phyloP scores from a whole-genome alignment of 1,140 invertebrate species.

The Drosophila sp. region DNA sequence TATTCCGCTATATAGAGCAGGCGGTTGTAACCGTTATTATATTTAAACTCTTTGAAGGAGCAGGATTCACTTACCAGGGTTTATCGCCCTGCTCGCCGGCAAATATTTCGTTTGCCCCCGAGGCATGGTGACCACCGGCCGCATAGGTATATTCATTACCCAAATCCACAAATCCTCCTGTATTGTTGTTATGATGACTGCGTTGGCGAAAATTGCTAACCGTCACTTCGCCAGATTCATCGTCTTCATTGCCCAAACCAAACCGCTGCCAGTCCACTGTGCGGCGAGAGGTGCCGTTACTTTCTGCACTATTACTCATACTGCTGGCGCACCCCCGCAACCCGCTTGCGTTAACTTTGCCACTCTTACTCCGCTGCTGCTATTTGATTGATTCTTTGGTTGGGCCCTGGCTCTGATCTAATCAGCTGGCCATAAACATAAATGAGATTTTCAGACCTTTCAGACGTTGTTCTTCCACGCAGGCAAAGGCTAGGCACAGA shows the following conservation, averaged over 20 bases:
- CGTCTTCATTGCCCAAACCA: constrained; percentile 79
- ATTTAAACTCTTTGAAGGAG: not conserved
- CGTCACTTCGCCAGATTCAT: constrained; percentile 56
- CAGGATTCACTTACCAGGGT: constrained; percentile 67
- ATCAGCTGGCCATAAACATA: constrained; percentile 23
- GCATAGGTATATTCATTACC: constrained; percentile 90
- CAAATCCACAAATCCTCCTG: constrained; percentile 88
- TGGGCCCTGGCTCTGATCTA: constrained; percentile 26
- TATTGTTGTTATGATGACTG: constrained; percentile 82
- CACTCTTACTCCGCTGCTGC: constrained; percentile 23
- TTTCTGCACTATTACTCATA: constrained; percentile 75
- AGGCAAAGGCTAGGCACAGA: constrained; percentile 35
- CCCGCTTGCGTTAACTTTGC: not conserved
- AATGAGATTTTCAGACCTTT: constrained; percentile 6
- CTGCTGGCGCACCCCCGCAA: not conserved
- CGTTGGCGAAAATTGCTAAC: constrained; percentile 82
- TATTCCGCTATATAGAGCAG: not conserved
- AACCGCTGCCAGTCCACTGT: constrained; percentile 79
- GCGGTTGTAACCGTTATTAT: not conserved
- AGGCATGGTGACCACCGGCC: constrained; percentile 91
- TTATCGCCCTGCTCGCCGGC: constrained; percentile 90
- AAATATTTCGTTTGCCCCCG: constrained; percentile 93
- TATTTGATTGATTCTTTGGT: constrained; percentile 27
- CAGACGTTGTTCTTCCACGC: constrained; percentile 46
- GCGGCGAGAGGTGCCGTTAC: constrained; percentile 63